These are phyloP conservation scores for Aplysina aerophoba DNA, from an alignment of 37 sponge, comb jelly and placozoan species.

Conservation along the genomic window DNA sequence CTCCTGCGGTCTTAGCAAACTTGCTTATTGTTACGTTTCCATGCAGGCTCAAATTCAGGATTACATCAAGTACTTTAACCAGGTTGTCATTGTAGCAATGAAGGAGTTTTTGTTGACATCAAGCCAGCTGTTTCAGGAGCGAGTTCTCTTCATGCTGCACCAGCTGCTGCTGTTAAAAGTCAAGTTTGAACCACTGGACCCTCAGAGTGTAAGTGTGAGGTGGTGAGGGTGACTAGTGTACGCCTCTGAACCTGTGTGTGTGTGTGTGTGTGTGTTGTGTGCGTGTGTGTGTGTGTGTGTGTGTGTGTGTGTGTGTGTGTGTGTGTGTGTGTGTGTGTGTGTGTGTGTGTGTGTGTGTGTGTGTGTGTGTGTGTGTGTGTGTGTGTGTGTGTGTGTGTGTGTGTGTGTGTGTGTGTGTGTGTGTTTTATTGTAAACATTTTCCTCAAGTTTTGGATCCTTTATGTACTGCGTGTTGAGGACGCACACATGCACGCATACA, in stretches of 20 bases:
- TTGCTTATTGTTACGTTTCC: no score
- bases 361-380: no score
- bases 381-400: no score
- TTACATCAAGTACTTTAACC: conserved; percentile 81
- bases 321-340: neutral
- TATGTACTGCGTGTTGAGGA: no score
- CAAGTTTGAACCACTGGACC: conserved; percentile 8
- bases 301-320: neutral
- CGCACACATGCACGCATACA: no score
- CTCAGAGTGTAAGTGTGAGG: neutral
- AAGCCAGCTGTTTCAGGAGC: conserved; percentile 64
- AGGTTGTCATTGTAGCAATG: conserved; percentile 69
- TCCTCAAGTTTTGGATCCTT: no score
- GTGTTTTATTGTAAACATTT: no score
- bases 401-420: no score
- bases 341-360: neutral
- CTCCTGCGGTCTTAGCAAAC: no score
- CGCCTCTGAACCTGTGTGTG: neutral
- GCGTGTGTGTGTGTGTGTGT: neutral
- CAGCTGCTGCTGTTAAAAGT: conserved; percentile 82
- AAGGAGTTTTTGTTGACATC: conserved; percentile 61
- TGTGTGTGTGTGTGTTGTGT: neutral
- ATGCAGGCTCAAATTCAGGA: conserved; percentile 72
- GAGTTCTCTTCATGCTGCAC: conserved; percentile 74
- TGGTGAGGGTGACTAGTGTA: neutral